Evolutionary conservation across 2,888 invertebrate genomes (phyloP).

Genomic region (Ptychoptera contaminata): DNA sequence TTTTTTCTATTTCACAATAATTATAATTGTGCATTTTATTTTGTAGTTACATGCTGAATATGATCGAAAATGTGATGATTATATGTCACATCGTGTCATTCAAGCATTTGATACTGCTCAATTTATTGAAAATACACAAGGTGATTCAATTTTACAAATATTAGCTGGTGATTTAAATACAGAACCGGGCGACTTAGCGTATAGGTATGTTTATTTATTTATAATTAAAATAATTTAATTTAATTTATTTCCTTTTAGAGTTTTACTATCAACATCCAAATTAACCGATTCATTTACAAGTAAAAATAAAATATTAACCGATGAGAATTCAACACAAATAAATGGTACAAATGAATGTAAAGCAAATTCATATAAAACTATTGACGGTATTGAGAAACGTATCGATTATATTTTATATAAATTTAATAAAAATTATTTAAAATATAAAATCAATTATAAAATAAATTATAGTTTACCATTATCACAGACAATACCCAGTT

Average conservation of each 20-base stretch:
- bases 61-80: conserved; percentile 66
- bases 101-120: conserved; percentile 93
- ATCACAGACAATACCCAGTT: conserved; percentile 53
- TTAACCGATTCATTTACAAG: conserved; percentile 32
- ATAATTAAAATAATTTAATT: background rate
- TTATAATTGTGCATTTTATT: background rate
- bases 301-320: conserved; percentile 19
- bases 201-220: conserved; percentile 31
- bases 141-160: conserved; percentile 63
- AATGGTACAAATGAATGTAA: conserved; percentile 64
- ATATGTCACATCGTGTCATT: conserved; percentile 77
- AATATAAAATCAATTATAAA: background rate
- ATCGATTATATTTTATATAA: conserved; percentile 74
- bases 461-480: conserved; percentile 50
- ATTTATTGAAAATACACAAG: conserved; percentile 74
- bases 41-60: conserved; percentile 93
- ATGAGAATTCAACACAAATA: conserved; percentile 4
- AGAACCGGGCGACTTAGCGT: conserved; percentile 71
- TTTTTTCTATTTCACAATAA: background rate
- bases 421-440: conserved; percentile 3
- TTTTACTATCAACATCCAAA: conserved; percentile 40
- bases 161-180: conserved; percentile 92
- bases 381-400: conserved; percentile 38
- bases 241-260: conserved; percentile 25
- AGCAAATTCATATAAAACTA: conserved; percentile 66